These are phyloP conservation scores for Ascaphus truei DNA, from an alignment of 2,113 vertebrate species.

Conservation along the genomic window DNA sequence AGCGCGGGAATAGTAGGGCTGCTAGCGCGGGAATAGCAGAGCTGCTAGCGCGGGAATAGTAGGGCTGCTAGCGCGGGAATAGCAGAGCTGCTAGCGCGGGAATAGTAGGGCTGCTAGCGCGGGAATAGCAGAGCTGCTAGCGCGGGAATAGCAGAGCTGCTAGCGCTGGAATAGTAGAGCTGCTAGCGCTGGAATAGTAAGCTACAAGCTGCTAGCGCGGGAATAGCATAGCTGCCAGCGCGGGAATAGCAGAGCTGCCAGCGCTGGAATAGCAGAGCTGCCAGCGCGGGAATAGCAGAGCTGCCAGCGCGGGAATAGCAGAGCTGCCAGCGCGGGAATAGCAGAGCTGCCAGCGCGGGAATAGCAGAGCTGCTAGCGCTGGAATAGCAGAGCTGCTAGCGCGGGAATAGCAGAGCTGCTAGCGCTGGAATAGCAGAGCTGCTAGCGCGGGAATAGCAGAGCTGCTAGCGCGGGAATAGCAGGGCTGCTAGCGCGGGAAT, in stretches of 20 bases:
- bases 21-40: constrained; percentile 28
- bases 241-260: constrained; percentile 27
- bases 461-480: constrained; percentile 27
- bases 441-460: constrained; percentile 28
- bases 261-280: constrained; percentile 28
- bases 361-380: constrained; percentile 27
- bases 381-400: constrained; percentile 30
- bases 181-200: constrained; percentile 25
- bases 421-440: constrained; percentile 27
- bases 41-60: constrained; percentile 25
- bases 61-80: constrained; percentile 24
- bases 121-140: constrained; percentile 29
- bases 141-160: constrained; percentile 28
- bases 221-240: constrained; percentile 27
- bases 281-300: constrained; percentile 25
- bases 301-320: constrained; percentile 29
- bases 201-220: constrained; percentile 20
- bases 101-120: constrained; percentile 26
- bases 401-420: constrained; percentile 28
- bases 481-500: constrained; percentile 24
- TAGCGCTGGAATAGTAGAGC: constrained; percentile 26
- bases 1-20: constrained; percentile 26
- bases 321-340: constrained; percentile 23
- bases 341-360: constrained; percentile 25
- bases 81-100: constrained; percentile 28